phyloP scores from a whole-genome alignment of 2,797 vertebrate genomes.

The Rhinoraja longicauda region DNA sequence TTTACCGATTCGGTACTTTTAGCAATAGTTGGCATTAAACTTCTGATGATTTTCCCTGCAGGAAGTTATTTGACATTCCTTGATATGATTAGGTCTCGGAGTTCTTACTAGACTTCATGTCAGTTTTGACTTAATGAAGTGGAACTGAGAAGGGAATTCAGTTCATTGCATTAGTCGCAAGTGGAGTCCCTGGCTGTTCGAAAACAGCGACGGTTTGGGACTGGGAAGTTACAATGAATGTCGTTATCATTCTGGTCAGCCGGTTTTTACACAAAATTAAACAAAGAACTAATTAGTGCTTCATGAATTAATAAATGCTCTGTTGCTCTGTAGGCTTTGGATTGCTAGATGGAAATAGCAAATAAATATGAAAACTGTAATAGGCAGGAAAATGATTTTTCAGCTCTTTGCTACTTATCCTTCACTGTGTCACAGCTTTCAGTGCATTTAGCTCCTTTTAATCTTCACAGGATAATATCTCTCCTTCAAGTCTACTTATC shows the following conservation, averaged over 20 bases:
- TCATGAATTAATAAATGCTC: constrained; percentile 99
- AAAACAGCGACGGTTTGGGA: constrained; percentile 99
- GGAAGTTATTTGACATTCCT: constrained; percentile 96
- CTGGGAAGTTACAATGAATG: constrained; percentile 86
- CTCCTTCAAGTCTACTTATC: constrained; percentile 6
- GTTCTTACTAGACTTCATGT: constrained; percentile 99
- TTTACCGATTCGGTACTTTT: neutral
- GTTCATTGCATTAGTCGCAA: constrained; percentile 99
- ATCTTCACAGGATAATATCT: constrained; percentile 25
- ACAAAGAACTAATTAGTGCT: constrained; percentile 99
- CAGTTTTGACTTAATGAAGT: constrained; percentile 99
- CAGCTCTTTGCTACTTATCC: constrained; percentile 37
- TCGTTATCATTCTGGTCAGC: constrained; percentile 99
- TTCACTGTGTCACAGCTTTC: neutral
- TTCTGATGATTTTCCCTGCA: constrained; percentile 51
- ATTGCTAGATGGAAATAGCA: constrained; percentile 97
- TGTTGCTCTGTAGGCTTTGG: constrained; percentile 96
- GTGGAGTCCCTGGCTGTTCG: constrained; percentile 94
- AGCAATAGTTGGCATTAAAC: constrained; percentile 50
- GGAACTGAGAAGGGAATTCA: constrained; percentile 99
- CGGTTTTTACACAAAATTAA: constrained; percentile 99
- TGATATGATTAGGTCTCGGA: constrained; percentile 99
- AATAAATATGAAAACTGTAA: constrained; percentile 69
- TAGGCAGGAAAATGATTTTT: constrained; percentile 43
- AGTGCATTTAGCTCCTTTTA: constrained; percentile 25